These are phyloP conservation scores for Drosophila arawakana DNA, from an alignment of 1,140 invertebrate species.

Conservation along the genomic window DNA sequence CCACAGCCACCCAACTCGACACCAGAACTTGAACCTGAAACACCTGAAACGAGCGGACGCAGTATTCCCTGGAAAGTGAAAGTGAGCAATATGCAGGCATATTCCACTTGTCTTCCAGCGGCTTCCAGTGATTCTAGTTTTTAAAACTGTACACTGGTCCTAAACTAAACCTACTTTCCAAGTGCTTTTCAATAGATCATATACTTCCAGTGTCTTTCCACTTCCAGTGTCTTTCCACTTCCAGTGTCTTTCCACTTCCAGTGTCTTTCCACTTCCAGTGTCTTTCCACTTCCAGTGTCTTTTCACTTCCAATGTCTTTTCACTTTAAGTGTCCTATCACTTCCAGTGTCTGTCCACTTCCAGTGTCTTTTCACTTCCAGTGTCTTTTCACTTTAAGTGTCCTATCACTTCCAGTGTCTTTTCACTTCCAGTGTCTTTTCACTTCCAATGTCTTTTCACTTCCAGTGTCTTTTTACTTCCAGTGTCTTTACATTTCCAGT, in stretches of 20 bases:
- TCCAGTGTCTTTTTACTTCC: too few relatives aligned
- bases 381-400: too few relatives aligned
- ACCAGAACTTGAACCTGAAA: too few relatives aligned
- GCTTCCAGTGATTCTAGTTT: constrained; percentile 2
- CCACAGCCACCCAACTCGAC: neutral
- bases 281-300: neutral
- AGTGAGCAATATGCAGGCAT: neutral
- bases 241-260: too few relatives aligned
- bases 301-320: neutral
- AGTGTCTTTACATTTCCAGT: neutral
- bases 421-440: too few relatives aligned
- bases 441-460: too few relatives aligned
- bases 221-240: neutral
- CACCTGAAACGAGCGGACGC: neutral
- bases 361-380: neutral
- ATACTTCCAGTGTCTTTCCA: neutral
- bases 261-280: neutral
- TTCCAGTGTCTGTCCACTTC: too few relatives aligned
- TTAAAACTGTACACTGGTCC: constrained; percentile 2
- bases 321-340: too few relatives aligned
- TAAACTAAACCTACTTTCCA: neutral
- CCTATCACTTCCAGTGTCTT: too few relatives aligned
- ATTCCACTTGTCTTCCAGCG: constrained; percentile 8
- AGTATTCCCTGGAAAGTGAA: constrained; percentile 27
- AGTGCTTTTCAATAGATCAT: neutral